Base-by-base conservation (phyloP, 1,140 invertebrate species). In the Mylabris phalerata region DNA sequence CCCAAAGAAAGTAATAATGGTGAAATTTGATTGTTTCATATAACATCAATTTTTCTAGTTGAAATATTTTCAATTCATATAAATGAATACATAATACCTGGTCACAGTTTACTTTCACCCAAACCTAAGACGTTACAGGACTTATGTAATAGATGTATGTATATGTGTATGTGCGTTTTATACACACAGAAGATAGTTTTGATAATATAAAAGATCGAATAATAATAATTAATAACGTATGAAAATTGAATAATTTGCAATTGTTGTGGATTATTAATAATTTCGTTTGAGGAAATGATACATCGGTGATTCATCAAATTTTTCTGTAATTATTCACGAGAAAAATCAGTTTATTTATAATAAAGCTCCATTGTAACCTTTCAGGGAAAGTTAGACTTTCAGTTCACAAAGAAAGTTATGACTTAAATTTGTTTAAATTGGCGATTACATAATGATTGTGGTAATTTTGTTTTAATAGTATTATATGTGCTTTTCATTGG, bases 71-170 rank as follows among this genome's bases (percentile, higher is more conserved):
- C 2, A 7, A 32, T 32, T 32, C 32, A 48, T 48, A 62, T 57
- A 44, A 43, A 48, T 44, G 25, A 26, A 62, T 54, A 55, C 51
- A 58, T 59, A 62, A 58, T 54, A 52, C 38, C 32, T 55, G 57
- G 27, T 57, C 50, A 55, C 38, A 56, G 51, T 57, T 32, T 63
- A 63, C 62, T 63, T 63, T 63, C 62, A 63, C 62, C 62, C 51
- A 63, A 63, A 63, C 62, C 58, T 52, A 63, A 63, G 62, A 63
- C 62, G 62, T 63, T 63, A 60, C 62, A 56, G 44, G 7, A 50
- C 41, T 60, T 60, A 63, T 60, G 48, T 57, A 63, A 60, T 52
- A 57, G 52, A 48, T 63, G 55, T 60, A 48, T 63, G 55, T 60
- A 54, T 60, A 32, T 32, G 19, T 19, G 7, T 32, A 32, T 7